Conservation (phyloP, 2,888 invertebrate genomes). For the Coenonympha glycerion region DNA sequence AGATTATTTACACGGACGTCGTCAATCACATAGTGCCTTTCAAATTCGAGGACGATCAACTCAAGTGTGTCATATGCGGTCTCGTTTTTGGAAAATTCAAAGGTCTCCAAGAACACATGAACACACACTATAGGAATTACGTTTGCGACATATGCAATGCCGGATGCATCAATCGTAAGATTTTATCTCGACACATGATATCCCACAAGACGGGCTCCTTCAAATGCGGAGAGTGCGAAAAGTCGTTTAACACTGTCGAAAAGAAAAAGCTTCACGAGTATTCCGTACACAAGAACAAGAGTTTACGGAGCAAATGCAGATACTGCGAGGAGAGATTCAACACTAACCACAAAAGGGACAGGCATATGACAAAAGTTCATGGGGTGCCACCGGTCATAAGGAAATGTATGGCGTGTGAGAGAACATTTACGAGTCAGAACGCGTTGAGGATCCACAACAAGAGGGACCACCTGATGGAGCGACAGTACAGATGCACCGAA, state of each 20-base stretch:
- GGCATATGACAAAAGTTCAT: conserved; percentile 33
- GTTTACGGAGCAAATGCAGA: conserved; percentile 7
- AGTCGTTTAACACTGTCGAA: conserved; percentile 26
- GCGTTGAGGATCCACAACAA: conserved; percentile 27
- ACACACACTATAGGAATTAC: conserved; percentile 44
- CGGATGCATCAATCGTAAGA: conserved; percentile 33
- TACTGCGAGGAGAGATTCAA: conserved; percentile 10
- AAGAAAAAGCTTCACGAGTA: conserved; percentile 30
- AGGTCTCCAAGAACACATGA: conserved; percentile 43
- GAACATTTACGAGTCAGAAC: conserved; percentile 27
- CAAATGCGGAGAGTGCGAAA: conserved; percentile 31
- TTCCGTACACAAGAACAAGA: conserved; percentile 13
- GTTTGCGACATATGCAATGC: conserved; percentile 41
- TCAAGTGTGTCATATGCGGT: conserved; percentile 41
- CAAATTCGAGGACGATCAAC: conserved; percentile 32
- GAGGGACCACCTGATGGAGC: conserved; percentile 31
- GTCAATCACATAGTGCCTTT: conserved; percentile 52
- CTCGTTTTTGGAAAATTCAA: conserved; percentile 35
- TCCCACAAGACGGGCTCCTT: conserved; percentile 31
- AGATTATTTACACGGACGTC: conserved; percentile 46
- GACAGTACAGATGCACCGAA: conserved; percentile 27
- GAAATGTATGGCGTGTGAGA: conserved; percentile 34
- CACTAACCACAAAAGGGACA: conserved; percentile 23
- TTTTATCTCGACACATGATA: conserved; percentile 26
- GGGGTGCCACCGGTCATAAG: conserved; percentile 20